Evolutionary conservation across 2,888 invertebrate species (phyloP).

Genomic region (Argyresthia goedartella): DNA sequence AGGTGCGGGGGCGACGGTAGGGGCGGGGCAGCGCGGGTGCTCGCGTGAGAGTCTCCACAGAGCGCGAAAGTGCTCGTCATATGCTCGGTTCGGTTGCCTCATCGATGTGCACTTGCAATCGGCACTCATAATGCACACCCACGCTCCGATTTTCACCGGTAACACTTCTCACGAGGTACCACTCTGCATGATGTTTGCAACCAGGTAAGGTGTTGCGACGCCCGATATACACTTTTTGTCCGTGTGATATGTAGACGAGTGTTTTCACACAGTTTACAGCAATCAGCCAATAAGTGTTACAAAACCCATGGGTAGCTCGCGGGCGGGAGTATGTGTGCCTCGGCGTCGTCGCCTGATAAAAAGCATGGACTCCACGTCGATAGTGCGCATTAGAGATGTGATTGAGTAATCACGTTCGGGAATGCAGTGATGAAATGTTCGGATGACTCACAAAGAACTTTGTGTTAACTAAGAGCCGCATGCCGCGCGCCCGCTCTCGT

Average conservation of each 20-base stretch:
- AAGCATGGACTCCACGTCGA: background rate
- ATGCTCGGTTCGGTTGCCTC: conserved; percentile 35
- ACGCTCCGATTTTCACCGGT: conserved; percentile 59
- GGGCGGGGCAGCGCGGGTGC: conserved; percentile 4
- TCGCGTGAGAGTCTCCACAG: conserved; percentile 28
- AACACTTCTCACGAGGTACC: conserved; percentile 36
- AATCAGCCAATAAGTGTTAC: conserved; percentile 23
- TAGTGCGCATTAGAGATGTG: background rate
- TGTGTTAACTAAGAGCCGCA: conserved; percentile 16
- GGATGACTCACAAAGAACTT: conserved; percentile 46
- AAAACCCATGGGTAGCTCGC: conserved; percentile 2
- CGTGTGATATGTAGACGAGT: conserved; percentile 23
- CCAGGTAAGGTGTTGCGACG: conserved; percentile 24
- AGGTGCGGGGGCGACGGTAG: background rate
- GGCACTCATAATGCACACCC: conserved; percentile 30
- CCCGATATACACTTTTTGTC: conserved; percentile 37
- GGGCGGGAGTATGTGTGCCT: too few relatives aligned
- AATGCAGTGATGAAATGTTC: conserved; percentile 41
- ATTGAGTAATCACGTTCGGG: conserved; percentile 12
- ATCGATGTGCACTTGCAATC: conserved; percentile 50
- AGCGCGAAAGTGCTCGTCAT: conserved; percentile 52
- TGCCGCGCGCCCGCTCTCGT: conserved; percentile 10
- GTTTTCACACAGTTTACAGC: conserved; percentile 37
- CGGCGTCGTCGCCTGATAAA: background rate
- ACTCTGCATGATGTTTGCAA: conserved; percentile 29